Evolutionary conservation across 2,888 invertebrate genomes (phyloP).

Genomic region (Conchocele bisecta): DNA sequence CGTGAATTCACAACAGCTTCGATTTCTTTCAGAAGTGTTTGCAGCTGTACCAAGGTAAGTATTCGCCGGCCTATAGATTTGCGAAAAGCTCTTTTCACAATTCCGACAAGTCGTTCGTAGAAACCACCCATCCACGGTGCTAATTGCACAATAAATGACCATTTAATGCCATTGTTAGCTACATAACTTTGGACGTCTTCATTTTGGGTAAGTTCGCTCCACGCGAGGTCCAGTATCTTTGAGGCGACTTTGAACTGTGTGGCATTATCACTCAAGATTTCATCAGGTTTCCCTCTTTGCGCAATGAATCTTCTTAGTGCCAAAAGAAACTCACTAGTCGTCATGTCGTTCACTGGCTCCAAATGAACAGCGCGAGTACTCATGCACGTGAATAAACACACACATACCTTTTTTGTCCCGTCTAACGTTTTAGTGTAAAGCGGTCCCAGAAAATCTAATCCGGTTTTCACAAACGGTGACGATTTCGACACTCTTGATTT

Average conservation of each 20-base stretch:
- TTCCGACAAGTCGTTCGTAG: constrained; percentile 1
- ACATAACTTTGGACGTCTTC: constrained; percentile 24
- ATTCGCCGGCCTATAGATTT: not conserved
- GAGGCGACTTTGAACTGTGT: constrained; percentile 14
- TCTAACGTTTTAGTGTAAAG: constrained; percentile 10
- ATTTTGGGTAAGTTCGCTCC: not conserved
- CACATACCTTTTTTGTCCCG: constrained; percentile 22
- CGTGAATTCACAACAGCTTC: constrained; percentile 6
- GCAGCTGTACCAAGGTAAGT: not conserved
- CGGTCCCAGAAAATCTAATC: constrained; percentile 38
- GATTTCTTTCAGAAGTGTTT: constrained; percentile 7
- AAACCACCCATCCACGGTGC: constrained; percentile 39
- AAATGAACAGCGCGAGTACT: constrained; percentile 27
- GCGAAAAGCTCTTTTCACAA: not conserved
- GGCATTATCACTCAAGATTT: constrained; percentile 31
- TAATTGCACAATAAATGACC: constrained; percentile 29
- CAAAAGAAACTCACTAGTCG: constrained; percentile 24
- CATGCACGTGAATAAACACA: constrained; percentile 42
- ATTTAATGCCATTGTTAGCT: constrained; percentile 14
- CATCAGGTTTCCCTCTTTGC: constrained; percentile 7
- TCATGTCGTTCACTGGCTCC: constrained; percentile 31
- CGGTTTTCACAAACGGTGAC: constrained; percentile 15
- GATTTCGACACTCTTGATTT: constrained; percentile 10
- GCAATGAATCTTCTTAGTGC: constrained; percentile 30
- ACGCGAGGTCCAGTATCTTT: not conserved